A percentile compares a stretch with the other conserved stretches of the same genome.
phyloP scores from a whole-genome alignment of 2,113 vertebrate species.

The Prunella fulvescens region DNA sequence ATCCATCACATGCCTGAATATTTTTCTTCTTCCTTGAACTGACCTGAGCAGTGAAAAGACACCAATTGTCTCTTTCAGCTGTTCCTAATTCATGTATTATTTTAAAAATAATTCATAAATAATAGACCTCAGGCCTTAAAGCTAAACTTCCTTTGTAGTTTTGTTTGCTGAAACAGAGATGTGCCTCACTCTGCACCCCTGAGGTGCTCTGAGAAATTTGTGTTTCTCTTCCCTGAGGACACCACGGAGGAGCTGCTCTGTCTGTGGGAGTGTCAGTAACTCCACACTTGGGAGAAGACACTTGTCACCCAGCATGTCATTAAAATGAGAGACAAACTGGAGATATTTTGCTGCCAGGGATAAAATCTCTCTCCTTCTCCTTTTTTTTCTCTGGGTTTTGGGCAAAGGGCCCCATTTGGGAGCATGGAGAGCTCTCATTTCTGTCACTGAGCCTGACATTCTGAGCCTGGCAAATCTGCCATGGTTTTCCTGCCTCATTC shows the following conservation, averaged over 20 bases:
- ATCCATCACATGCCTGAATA: background rate
- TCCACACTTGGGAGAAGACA: background rate
- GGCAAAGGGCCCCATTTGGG: background rate
- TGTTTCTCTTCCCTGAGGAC: background rate
- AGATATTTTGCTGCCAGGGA: background rate
- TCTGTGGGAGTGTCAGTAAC: background rate
- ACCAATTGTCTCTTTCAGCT: background rate
- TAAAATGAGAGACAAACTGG: background rate
- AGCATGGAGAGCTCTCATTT: background rate
- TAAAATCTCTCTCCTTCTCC: background rate
- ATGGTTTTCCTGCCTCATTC: background rate
- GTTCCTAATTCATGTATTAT: background rate
- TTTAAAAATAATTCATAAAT: accelerated
- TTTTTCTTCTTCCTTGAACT: background rate
- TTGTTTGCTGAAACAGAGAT: background rate
- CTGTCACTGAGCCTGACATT: background rate
- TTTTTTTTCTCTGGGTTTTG: background rate
- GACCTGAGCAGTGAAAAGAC: background rate
- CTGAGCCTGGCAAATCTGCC: background rate
- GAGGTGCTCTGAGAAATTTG: background rate
- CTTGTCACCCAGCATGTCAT: background rate
- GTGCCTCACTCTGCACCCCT: background rate
- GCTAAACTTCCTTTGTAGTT: accelerated
- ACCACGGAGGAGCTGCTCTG: background rate
- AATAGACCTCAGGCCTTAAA: background rate